Percentiles rank a stretch among this genome's conserved stretches.
These are phyloP conservation scores for Nematopogon swammerdamellus DNA, from an alignment of 2,888 invertebrate species.

Conservation along the genomic window DNA sequence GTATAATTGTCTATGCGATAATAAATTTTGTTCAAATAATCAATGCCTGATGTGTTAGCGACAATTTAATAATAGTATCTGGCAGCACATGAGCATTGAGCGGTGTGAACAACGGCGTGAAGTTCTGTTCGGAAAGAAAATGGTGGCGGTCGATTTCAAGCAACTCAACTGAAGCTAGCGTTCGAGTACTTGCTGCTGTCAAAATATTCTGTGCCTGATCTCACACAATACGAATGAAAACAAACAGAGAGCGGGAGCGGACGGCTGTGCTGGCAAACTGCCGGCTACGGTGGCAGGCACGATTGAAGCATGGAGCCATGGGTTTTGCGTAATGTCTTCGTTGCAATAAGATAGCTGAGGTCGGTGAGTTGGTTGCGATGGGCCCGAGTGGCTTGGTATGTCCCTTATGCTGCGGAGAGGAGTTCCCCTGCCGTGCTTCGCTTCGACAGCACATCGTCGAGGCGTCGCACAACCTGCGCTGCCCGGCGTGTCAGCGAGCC, in stretches of 20 bases:
- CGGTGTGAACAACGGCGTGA: background rate
- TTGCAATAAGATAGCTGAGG: too few relatives aligned
- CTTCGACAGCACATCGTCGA: constrained; percentile 49
- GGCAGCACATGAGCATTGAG: too few relatives aligned
- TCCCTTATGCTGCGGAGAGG: constrained; percentile 63
- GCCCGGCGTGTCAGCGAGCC: constrained; percentile 56
- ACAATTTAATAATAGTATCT: too few relatives aligned
- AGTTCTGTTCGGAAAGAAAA: background rate
- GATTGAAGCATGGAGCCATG: too few relatives aligned
- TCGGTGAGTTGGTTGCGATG: constrained; percentile 26
- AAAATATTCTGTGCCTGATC: background rate
- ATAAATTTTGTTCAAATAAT: too few relatives aligned
- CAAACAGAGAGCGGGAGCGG: background rate
- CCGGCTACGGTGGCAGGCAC: too few relatives aligned
- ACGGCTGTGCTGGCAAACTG: too few relatives aligned
- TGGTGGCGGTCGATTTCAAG: too few relatives aligned
- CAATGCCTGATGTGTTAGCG: too few relatives aligned
- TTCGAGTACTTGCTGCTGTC: background rate
- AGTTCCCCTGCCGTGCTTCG: constrained; percentile 52
- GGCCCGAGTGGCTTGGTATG: constrained; percentile 50
- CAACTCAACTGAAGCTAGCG: background rate
- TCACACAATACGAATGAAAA: background rate
- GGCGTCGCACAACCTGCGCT: constrained; percentile 56
- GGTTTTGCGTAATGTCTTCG: too few relatives aligned
- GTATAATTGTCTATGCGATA: too few relatives aligned